Base-by-base conservation (phyloP, 2,888 invertebrate species). In the Smittia sp. region DNA sequence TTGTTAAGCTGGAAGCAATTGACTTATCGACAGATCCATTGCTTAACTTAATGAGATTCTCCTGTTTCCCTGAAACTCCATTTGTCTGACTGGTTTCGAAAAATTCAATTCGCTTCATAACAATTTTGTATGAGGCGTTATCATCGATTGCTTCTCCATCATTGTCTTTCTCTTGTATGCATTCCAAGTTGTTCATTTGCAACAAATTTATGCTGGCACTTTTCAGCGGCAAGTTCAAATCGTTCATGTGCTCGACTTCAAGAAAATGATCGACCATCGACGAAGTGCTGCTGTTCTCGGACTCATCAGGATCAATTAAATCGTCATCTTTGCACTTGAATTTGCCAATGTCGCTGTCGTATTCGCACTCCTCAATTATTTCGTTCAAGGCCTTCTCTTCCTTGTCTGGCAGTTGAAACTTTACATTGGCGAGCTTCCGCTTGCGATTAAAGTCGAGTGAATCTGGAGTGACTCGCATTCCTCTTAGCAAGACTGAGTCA, bases 71-170 rank as follows among this genome's bases (percentile, higher is more conserved):
- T 6, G 20, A 3, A 1, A 24, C 18, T 24, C 15, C 27, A 7
- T 25, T 54, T 3, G 25, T 32, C 18, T 25, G 32, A 46, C 79
- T 80, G 74, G 80, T 79, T 75, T 78, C 78, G 75, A 82, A 82
- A 77, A 81, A 82, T 75, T 82, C 82, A 75, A 82, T 82, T 38
- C 81, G 80, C 75, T 81, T 82, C 46, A 79, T 80, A 25, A 80
- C 76, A 27, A 78, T 78, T 74, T 78, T 78, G 25, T 74, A 58
- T 1, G 65, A 52, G 20, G 24, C 25, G 7, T 54, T 24, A 38
- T 46, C 24, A 54, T 9, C 15, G 11, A 18, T n/a, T 27, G 18
- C 52, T 2, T 18, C 32, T 18, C 1, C 27, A 75, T 46, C n/a
- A 11, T 46, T n/a, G 11, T 46, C 46, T 46, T 46, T n/a, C 11